Percentiles rank a stretch among this genome's conserved stretches.
These are phyloP conservation scores for Tetraneura akinire DNA, from an alignment of 1,140 invertebrate species.

Conservation along the genomic window DNA sequence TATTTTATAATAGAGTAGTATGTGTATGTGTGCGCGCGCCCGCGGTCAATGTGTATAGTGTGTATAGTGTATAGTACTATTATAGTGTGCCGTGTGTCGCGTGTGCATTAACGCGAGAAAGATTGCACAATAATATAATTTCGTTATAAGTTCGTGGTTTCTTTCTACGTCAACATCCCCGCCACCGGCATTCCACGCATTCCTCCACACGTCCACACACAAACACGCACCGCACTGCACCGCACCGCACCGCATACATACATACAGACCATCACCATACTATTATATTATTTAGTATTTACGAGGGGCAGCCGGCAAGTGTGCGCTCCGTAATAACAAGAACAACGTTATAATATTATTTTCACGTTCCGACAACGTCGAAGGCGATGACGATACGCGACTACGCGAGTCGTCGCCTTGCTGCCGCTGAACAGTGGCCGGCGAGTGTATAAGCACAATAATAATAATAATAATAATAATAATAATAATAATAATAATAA, in stretches of 20 bases:
- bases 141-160: constrained; percentile 35
- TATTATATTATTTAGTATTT: neutral
- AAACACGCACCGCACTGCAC: too few relatives aligned
- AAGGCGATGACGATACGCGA: neutral
- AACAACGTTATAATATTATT: neutral
- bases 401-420: neutral
- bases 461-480: constrained; percentile 27
- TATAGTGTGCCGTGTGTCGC: too few relatives aligned
- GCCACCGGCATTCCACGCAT: constrained; percentile 35
- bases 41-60: too few relatives aligned
- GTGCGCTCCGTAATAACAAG: neutral
- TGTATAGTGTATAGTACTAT: too few relatives aligned
- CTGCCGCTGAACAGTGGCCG: neutral
- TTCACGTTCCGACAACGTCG: neutral
- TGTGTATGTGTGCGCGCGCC: too few relatives aligned
- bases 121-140: constrained; percentile 45
- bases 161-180: constrained; percentile 41
- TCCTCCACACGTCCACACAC: constrained; percentile 7
- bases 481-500: constrained; percentile 24
- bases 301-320: constrained; percentile 2
- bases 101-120: neutral
- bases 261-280: too few relatives aligned
- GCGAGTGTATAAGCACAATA: constrained; percentile 22
- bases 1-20: too few relatives aligned
- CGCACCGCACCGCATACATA: constrained; percentile 21